Conservation (phyloP, 2,113 vertebrate genomes). For the Hypanus sabinus region DNA sequence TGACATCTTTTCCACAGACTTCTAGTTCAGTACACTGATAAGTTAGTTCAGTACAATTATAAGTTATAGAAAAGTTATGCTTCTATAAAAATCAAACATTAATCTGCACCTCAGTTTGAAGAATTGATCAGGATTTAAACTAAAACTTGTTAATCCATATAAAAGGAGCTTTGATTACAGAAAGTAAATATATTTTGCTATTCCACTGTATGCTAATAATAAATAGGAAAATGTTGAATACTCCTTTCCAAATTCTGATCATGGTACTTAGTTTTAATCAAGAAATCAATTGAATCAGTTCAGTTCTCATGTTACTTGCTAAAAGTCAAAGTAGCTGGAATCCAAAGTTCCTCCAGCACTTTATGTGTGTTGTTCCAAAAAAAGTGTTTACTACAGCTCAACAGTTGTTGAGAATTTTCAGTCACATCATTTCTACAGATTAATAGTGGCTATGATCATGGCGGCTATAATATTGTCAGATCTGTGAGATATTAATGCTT, state of each 20-base stretch:
- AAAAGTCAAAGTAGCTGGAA: not conserved
- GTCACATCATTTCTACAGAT: not conserved
- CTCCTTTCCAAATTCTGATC: not conserved
- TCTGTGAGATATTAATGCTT: not conserved
- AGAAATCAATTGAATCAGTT: not conserved
- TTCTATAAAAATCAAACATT: not conserved
- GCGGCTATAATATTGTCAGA: not conserved
- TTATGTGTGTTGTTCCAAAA: too few relatives aligned
- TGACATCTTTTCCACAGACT: not conserved
- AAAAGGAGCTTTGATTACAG: not conserved
- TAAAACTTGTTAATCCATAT: not conserved
- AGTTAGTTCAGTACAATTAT: not conserved
- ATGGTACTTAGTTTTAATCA: not conserved
- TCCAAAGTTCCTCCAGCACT: too few relatives aligned
- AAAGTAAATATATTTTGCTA: not conserved
- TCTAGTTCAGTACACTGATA: not conserved
- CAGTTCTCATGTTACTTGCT: not conserved
- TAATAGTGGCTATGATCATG: not conserved
- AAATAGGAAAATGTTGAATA: constrained; percentile 11
- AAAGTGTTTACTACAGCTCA: not conserved
- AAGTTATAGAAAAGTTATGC: not conserved
- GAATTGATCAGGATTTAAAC: not conserved
- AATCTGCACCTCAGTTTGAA: not conserved
- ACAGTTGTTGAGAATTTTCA: not conserved
- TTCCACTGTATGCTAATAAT: not conserved